Evolutionary conservation across 2,113 vertebrate genomes (phyloP).

Genomic region (Pseudopodoces humilis): DNA sequence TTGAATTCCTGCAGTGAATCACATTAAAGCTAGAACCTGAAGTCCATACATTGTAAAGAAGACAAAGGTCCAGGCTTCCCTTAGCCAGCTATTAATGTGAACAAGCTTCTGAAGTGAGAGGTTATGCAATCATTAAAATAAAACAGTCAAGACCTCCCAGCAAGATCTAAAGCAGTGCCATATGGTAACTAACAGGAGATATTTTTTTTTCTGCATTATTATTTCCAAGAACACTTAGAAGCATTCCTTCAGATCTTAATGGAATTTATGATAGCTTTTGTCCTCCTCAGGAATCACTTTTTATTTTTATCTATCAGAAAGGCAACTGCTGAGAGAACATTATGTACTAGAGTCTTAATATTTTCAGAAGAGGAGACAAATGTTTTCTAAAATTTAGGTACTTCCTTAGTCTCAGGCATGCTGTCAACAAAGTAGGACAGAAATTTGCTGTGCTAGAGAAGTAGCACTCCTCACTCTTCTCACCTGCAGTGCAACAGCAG

Average conservation of each 20-base stretch:
- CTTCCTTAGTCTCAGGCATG: neutral
- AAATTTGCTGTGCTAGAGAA: neutral
- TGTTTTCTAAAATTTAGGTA: neutral
- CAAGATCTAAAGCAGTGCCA: slow-evolving; percentile 13
- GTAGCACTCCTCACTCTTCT: neutral
- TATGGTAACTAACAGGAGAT: neutral
- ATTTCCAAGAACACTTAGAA: neutral
- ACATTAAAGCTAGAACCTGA: neutral
- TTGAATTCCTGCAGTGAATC: neutral
- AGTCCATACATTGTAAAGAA: neutral
- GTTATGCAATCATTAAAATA: neutral
- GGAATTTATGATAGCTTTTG: neutral
- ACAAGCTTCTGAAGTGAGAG: neutral
- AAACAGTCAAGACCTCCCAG: neutral
- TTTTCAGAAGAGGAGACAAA: neutral
- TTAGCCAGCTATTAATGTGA: neutral
- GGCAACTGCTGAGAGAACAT: neutral
- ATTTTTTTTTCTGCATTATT: neutral
- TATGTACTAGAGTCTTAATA: neutral
- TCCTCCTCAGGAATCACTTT: neutral
- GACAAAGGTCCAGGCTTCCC: neutral
- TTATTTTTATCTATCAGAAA: neutral
- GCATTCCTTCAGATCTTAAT: neutral
- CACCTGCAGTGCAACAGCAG: neutral
- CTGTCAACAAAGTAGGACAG: neutral